phyloP scores from a whole-genome alignment of 2,888 invertebrate species.

The Plagodis pulveraria region DNA sequence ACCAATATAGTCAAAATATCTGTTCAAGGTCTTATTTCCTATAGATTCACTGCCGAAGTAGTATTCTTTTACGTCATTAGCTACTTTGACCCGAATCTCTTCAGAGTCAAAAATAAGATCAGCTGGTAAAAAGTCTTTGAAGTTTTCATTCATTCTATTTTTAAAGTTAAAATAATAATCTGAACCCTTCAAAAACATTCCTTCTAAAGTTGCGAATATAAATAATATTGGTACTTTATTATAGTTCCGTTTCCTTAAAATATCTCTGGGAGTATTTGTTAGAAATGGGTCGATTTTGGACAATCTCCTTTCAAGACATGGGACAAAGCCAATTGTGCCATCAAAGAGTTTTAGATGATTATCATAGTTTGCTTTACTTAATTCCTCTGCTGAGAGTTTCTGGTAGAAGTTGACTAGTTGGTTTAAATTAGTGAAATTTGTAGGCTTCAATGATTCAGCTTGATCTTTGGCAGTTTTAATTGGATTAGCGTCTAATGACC shows the following conservation, averaged over 20 bases:
- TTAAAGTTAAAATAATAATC: slow-evolving; percentile 46
- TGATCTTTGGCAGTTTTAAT: slow-evolving; percentile 37
- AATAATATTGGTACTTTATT: slow-evolving; percentile 46
- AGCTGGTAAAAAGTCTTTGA: slow-evolving; percentile 47
- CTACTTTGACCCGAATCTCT: slow-evolving; percentile 33
- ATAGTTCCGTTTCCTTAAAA: slow-evolving; percentile 35
- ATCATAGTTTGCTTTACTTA: slow-evolving; percentile 39
- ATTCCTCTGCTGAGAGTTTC: slow-evolving; percentile 32
- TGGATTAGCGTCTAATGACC: slow-evolving; percentile 43
- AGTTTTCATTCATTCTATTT: slow-evolving; percentile 45
- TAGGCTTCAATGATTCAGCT: background rate
- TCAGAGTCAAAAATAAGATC: slow-evolving; percentile 46
- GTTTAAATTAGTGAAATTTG: slow-evolving; percentile 36
- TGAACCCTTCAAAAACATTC: slow-evolving; percentile 42
- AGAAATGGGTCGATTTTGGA: slow-evolving; percentile 37
- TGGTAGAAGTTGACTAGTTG: slow-evolving; percentile 37
- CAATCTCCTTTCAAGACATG: slow-evolving; percentile 46
- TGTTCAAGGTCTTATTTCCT: slow-evolving; percentile 33
- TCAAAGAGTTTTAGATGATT: slow-evolving; percentile 45
- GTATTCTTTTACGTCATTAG: slow-evolving; percentile 40
- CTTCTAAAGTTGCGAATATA: slow-evolving; percentile 45
- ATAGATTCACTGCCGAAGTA: slow-evolving; percentile 47
- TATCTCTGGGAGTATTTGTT: slow-evolving; percentile 35
- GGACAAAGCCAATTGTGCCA: slow-evolving; percentile 51
- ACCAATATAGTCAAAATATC: slow-evolving; percentile 49